Evolutionary conservation across 2,797 vertebrate genomes (phyloP).

Genomic region (Oreochromis mossambicus): DNA sequence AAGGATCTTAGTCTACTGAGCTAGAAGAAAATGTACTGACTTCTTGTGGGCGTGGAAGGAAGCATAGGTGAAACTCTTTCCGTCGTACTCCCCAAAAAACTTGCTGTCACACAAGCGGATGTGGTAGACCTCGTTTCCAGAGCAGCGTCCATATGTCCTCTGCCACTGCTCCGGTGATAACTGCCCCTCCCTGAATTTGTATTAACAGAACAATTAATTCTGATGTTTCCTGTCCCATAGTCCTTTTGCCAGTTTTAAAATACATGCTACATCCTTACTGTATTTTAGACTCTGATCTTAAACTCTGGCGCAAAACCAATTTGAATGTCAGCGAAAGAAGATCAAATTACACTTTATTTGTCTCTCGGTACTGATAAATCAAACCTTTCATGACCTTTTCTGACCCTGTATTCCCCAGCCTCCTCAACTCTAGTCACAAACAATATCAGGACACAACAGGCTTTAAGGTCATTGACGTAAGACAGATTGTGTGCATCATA

Average conservation of each 20-base stretch:
- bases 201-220: not conserved
- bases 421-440: not conserved
- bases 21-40: not conserved
- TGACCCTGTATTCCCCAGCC: not conserved
- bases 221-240: accelerated
- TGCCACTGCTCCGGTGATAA: conserved; percentile 95
- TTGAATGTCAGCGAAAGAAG: not conserved
- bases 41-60: conserved; percentile 95
- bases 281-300: not conserved
- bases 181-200: conserved; percentile 86
- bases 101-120: conserved; percentile 93
- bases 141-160: conserved; percentile 96
- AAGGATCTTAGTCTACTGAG: not conserved
- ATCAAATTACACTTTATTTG: not conserved
- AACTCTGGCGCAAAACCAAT: not conserved
- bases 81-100: conserved; percentile 96
- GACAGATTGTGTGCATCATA: not conserved
- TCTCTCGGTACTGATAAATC: not conserved
- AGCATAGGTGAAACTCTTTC: conserved; percentile 97
- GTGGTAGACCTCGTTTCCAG: conserved; percentile 97
- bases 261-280: not conserved
- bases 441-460: not conserved
- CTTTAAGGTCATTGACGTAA: not conserved
- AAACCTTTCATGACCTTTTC: not conserved
- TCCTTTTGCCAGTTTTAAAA: not conserved